Conservation (phyloP, 2,888 invertebrate genomes). For the Endomychus coccineus region DNA sequence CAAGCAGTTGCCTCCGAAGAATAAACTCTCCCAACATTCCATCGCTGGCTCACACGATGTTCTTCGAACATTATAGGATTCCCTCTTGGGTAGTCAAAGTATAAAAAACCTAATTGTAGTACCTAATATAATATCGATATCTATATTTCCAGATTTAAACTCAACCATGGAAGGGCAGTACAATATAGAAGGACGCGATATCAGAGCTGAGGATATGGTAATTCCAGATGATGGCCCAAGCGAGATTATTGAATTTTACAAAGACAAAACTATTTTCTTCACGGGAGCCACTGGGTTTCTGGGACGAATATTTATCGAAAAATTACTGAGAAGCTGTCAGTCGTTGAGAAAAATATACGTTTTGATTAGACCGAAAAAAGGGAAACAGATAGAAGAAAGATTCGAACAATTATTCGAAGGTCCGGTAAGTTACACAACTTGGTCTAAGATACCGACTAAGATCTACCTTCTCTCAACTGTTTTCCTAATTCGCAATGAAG, state of each 20-base stretch:
- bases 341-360: slow-evolving; percentile 31
- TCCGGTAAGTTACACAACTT: slow-evolving; percentile 15
- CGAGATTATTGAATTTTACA: slow-evolving; percentile 32
- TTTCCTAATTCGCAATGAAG: too few species aligned
- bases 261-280: slow-evolving; percentile 33
- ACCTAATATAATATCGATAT: too few species aligned
- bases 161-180: slow-evolving; percentile 19
- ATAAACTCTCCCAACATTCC: too few species aligned
- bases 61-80: too few species aligned
- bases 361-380: slow-evolving; percentile 33
- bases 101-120: too few species aligned
- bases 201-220: slow-evolving; percentile 46
- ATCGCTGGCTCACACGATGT: too few species aligned
- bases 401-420: slow-evolving; percentile 25
- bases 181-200: slow-evolving; percentile 47
- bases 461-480: too few species aligned
- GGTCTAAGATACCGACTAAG: too few species aligned
- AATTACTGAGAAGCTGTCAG: slow-evolving; percentile 29
- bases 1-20: too few species aligned
- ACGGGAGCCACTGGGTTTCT: slow-evolving; percentile 41
- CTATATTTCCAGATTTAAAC: too few species aligned
- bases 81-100: too few species aligned
- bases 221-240: slow-evolving; percentile 32
- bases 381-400: slow-evolving; percentile 23
- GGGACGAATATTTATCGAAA: slow-evolving; percentile 29